phyloP scores from a whole-genome alignment of 2,888 invertebrate genomes.

The Nephrotoma flavescens region DNA sequence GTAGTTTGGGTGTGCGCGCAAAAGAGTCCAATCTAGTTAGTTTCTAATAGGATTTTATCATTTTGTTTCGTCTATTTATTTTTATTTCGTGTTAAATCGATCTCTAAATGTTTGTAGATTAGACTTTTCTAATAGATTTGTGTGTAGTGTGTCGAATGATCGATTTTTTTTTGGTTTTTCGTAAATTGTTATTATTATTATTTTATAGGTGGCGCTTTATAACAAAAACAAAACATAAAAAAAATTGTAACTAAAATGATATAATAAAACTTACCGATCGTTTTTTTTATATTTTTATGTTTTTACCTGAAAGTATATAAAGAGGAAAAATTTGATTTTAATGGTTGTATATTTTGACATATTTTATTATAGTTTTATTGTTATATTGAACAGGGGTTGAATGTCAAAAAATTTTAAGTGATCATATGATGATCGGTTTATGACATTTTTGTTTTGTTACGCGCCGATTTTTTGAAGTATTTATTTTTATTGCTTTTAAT shows the following conservation, averaged over 20 bases:
- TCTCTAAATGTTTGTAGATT: not conserved
- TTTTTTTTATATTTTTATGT: not conserved
- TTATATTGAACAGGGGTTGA: slow-evolving; percentile 2
- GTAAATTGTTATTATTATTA: not conserved
- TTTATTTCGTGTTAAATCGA: not conserved
- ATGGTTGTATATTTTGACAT: slow-evolving; percentile 4
- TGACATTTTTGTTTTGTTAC: not conserved
- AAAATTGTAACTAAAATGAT: not conserved
- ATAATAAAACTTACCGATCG: not conserved
- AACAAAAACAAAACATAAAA: not conserved
- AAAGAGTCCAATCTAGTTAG: not conserved
- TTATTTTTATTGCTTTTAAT: not conserved
- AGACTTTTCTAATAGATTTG: not conserved
- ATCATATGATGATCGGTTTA: slow-evolving; percentile 1
- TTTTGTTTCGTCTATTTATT: not conserved
- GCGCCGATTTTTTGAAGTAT: not conserved
- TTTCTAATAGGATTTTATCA: not conserved
- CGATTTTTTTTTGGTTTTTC: not conserved
- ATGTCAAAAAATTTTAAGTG: not conserved
- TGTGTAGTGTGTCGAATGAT: not conserved
- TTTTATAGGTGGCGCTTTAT: slow-evolving; percentile 4
- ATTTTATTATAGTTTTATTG: slow-evolving; percentile 2
- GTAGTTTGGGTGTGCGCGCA: not conserved
- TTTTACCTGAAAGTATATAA: not conserved
- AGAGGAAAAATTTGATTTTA: not conserved